A percentile compares a stretch with the other conserved stretches of the same genome.
phyloP scores from a whole-genome alignment of 2,888 invertebrate species.

The Cephus rjabovi region DNA sequence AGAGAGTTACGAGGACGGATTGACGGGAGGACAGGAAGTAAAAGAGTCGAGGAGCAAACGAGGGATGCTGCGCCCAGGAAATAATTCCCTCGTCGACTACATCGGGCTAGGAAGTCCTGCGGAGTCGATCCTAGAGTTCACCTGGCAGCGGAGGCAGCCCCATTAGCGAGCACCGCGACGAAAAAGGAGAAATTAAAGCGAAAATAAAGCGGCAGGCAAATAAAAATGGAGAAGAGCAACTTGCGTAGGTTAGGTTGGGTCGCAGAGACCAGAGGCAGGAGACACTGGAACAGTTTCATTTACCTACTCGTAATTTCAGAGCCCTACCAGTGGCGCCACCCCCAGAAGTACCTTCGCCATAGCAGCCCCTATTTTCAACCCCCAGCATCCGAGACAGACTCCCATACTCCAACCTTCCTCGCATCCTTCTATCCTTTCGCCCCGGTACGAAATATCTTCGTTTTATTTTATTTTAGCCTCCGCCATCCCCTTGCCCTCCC shows the following conservation, averaged over 20 bases:
- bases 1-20: too few species aligned
- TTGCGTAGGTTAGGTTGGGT: slow-evolving; percentile 23
- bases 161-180: slow-evolving; percentile 34
- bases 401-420: neutral
- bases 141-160: slow-evolving; percentile 15
- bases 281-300: slow-evolving; percentile 47
- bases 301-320: slow-evolving; percentile 47
- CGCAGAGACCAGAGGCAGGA: slow-evolving; percentile 27
- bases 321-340: slow-evolving; percentile 18
- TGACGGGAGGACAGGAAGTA: neutral
- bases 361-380: neutral
- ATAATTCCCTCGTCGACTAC: neutral
- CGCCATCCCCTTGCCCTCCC: too few species aligned
- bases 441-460: slow-evolving; percentile 36
- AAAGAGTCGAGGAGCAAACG: neutral
- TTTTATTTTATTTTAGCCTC: slow-evolving; percentile 35
- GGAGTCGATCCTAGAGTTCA: neutral
- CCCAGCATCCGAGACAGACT: neutral
- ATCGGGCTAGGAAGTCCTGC: neutral
- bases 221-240: slow-evolving; percentile 36
- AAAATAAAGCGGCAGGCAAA: slow-evolving; percentile 39
- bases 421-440: slow-evolving; percentile 6
- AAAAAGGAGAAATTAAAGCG: slow-evolving; percentile 46
- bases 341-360: neutral
- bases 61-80: neutral